Conservation (phyloP, 2,888 invertebrate genomes). For the Cetonia aurata region DNA sequence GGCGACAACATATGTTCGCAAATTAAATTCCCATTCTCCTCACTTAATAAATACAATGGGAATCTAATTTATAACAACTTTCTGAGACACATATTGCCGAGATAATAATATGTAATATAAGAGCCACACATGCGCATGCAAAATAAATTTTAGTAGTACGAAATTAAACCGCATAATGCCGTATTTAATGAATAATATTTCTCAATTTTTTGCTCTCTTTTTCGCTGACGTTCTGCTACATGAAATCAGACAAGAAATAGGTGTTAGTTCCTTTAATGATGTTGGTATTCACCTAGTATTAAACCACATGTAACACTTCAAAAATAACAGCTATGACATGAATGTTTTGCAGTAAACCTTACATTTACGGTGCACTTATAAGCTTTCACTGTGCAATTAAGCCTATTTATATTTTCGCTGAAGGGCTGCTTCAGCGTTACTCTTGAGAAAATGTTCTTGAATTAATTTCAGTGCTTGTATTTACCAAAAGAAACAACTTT, state of each 20-base stretch:
- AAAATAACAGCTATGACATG: constrained; percentile 18
- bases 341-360: constrained; percentile 20
- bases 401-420: constrained; percentile 16
- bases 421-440: background rate
- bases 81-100: constrained; percentile 2
- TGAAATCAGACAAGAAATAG: background rate
- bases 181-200: too few relatives aligned
- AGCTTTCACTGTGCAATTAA: constrained; percentile 19
- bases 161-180: constrained; percentile 10
- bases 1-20: constrained; percentile 28
- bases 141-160: background rate
- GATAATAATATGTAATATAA: constrained; percentile 14
- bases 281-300: too few relatives aligned
- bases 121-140: constrained; percentile 2
- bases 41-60: constrained; percentile 34
- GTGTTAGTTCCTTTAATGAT: constrained; percentile 8
- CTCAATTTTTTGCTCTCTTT: too few relatives aligned
- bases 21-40: constrained; percentile 31
- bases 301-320: constrained; percentile 18
- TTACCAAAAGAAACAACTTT: too few relatives aligned
- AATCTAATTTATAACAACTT: constrained; percentile 32
- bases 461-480: too few relatives aligned
- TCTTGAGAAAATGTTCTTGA: too few relatives aligned
- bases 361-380: constrained; percentile 21
- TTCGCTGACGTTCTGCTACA: too few relatives aligned